A percentile compares a stretch with the other conserved stretches of the same genome.
Conservation (phyloP, 2,113 vertebrate genomes). For the Gracilinanus agilis region DNA sequence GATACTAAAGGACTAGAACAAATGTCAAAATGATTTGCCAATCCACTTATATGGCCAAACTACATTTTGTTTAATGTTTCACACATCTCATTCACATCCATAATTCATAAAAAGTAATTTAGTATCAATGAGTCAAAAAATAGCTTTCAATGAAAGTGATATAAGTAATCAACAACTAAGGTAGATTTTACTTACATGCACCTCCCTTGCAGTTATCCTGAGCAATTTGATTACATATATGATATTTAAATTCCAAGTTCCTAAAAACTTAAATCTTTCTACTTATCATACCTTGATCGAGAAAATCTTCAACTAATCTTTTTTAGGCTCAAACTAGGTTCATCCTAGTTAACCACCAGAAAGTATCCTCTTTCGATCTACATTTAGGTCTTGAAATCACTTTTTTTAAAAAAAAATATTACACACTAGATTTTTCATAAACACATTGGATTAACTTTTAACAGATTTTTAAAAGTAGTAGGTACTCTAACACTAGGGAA, state of each 20-base stretch:
- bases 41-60: neutral
- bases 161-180: conserved; percentile 10
- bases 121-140: neutral
- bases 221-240: conserved; percentile 30
- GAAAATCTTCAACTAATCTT: neutral
- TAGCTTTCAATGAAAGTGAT: conserved; percentile 11
- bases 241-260: neutral
- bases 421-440: neutral
- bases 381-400: conserved; percentile 18
- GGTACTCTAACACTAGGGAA: neutral
- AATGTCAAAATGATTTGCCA: conserved; percentile 36
- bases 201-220: conserved; percentile 46
- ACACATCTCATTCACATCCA: neutral
- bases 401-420: conserved; percentile 29
- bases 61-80: neutral
- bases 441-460: neutral
- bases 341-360: conserved; percentile 36
- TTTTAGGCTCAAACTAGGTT: conserved; percentile 8
- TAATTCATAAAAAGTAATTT: neutral
- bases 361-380: neutral
- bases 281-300: neutral
- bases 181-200: conserved; percentile 32
- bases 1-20: conserved; percentile 9
- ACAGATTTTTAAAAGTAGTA: neutral
- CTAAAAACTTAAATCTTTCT: conserved; percentile 29